Evolutionary conservation across 92 coral and sea anemone species (phyloP).

Genomic region (Epizoanthus illoricatus): DNA sequence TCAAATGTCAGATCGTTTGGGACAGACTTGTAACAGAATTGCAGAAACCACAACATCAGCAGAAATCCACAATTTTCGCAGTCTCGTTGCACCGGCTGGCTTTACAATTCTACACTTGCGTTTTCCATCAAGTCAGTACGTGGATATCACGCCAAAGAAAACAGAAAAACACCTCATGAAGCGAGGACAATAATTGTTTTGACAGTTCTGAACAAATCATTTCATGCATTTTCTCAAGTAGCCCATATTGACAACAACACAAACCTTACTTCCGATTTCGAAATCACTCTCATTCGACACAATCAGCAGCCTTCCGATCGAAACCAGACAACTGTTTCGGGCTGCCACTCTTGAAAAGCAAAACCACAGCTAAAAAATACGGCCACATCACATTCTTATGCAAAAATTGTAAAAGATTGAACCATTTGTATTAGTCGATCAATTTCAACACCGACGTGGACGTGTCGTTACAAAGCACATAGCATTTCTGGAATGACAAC

Average conservation of each 20-base stretch:
- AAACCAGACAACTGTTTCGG: neutral
- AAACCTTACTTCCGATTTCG: slow-evolving; percentile 28
- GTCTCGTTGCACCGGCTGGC: too few species aligned
- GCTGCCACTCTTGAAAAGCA: neutral
- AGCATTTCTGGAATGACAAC: slow-evolving; percentile 33
- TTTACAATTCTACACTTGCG: too few species aligned
- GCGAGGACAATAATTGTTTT: slow-evolving; percentile 9
- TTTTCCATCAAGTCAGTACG: neutral
- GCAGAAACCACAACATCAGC: too few species aligned
- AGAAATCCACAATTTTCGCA: too few species aligned
- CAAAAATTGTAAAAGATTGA: slow-evolving; percentile 3
- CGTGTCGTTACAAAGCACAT: slow-evolving; percentile 3
- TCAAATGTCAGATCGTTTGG: neutral
- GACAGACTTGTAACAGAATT: neutral
- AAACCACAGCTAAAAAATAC: neutral
- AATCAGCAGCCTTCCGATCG: neutral
- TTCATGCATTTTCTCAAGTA: neutral
- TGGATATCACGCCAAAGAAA: slow-evolving; percentile 21
- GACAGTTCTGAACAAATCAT: slow-evolving; percentile 5
- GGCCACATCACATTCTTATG: neutral
- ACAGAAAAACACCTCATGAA: neutral
- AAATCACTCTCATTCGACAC: neutral
- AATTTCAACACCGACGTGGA: slow-evolving; percentile 4
- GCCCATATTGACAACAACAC: neutral
- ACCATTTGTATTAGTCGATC: neutral